Conservation (phyloP, 1,140 invertebrate species). For the Bathynomus jamesi region DNA sequence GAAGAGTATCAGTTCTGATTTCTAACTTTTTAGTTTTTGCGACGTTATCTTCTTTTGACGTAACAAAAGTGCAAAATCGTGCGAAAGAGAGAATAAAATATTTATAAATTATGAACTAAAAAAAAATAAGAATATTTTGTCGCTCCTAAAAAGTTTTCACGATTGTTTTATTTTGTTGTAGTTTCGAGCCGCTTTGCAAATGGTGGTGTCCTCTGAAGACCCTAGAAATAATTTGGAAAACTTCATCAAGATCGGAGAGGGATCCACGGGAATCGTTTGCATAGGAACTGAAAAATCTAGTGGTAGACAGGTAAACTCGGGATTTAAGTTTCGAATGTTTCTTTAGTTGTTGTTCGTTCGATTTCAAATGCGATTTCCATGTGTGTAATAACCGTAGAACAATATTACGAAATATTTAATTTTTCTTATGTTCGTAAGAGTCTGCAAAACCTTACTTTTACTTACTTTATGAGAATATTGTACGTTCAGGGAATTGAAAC, state of each 20-base stretch:
- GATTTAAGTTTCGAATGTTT: neutral
- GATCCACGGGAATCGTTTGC: constrained; percentile 95
- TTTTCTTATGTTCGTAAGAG: neutral
- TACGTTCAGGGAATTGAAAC: neutral
- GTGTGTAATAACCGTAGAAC: neutral
- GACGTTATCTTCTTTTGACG: neutral
- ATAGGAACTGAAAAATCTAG: constrained; percentile 76
- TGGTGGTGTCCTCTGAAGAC: constrained; percentile 93
- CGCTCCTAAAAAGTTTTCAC: neutral
- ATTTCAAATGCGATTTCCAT: too few species aligned
- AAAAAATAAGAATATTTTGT: neutral
- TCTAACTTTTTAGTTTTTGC: too few species aligned
- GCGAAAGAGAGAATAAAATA: neutral
- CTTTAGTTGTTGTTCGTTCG: too few species aligned
- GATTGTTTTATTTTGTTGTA: constrained; percentile 42
- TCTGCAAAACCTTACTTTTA: neutral
- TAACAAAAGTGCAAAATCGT: neutral
- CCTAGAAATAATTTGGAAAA: constrained; percentile 83
- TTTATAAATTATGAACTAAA: neutral
- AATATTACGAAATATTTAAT: neutral
- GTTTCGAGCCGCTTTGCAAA: constrained; percentile 89
- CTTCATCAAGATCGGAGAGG: constrained; percentile 96
- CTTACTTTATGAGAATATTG: neutral
- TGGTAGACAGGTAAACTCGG: neutral
- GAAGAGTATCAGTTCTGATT: neutral